phyloP scores from a whole-genome alignment of 2,888 invertebrate genomes.

The Melieria picta region DNA sequence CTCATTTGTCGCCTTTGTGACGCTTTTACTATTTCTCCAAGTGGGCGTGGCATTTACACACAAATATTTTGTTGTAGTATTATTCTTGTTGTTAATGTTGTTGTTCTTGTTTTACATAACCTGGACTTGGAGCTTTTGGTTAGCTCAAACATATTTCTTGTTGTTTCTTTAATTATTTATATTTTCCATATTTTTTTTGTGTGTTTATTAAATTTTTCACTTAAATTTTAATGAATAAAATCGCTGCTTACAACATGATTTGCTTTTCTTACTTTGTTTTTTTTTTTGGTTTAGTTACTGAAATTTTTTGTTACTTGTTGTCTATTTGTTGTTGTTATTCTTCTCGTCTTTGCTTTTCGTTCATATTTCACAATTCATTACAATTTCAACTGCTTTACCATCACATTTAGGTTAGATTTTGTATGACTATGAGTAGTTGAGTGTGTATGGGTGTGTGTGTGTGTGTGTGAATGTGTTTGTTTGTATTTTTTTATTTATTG shows the following conservation, averaged over 20 bases:
- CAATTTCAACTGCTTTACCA: slow-evolving; percentile 19
- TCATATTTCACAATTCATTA: slow-evolving; percentile 37
- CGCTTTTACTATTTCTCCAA: background rate
- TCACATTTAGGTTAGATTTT: slow-evolving; percentile 8
- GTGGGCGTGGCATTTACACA: background rate
- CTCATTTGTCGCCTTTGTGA: background rate
- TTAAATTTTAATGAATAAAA: slow-evolving; percentile 39
- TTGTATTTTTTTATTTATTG: slow-evolving; percentile 34
- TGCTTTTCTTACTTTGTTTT: slow-evolving; percentile 10
- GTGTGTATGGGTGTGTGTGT: slow-evolving; percentile 21
- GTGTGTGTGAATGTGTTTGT: slow-evolving; percentile 23
- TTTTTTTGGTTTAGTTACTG: slow-evolving; percentile 23
- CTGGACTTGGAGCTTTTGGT: slow-evolving; percentile 35
- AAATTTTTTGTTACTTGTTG: too few relatives aligned
- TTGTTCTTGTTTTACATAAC: slow-evolving; percentile 20
- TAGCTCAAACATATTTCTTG: slow-evolving; percentile 12
- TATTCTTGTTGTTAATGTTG: background rate
- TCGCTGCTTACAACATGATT: slow-evolving; percentile 19
- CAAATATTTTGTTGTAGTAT: background rate
- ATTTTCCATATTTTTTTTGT: slow-evolving; percentile 1
- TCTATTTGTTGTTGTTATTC: too few relatives aligned
- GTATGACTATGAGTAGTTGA: background rate
- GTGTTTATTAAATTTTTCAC: slow-evolving; percentile 27
- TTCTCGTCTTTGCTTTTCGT: background rate
- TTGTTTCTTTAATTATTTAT: background rate